These are phyloP conservation scores for Zoanthus solanderi DNA, from an alignment of 92 coral and sea anemone genomes.

Conservation along the genomic window DNA sequence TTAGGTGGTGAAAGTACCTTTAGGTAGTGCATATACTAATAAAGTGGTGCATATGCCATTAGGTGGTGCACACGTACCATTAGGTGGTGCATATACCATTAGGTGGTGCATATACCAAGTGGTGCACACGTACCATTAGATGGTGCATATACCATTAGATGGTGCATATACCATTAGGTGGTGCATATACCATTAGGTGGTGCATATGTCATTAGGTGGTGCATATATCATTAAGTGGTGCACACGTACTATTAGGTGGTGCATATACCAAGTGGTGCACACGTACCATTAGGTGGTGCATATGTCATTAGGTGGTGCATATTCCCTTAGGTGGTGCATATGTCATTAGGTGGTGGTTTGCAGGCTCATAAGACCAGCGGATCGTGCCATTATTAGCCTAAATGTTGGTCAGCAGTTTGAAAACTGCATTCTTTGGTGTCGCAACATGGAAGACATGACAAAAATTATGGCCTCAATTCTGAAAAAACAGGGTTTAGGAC, in stretches of 20 bases:
- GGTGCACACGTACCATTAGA: neutral
- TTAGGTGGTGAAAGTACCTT: neutral
- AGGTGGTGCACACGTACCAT: too few species aligned
- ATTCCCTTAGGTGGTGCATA: neutral
- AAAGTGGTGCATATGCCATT: neutral
- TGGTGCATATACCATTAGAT: too few species aligned
- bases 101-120: too few species aligned
- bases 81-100: too few species aligned
- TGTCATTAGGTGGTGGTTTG: neutral
- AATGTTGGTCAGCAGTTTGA: neutral
- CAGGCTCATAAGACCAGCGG: constrained; percentile 9
- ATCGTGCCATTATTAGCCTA: neutral
- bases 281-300: too few species aligned
- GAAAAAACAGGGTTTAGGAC: constrained; percentile 1
- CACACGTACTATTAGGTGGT: neutral
- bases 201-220: too few species aligned
- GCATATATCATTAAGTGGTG: neutral
- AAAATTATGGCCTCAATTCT: neutral
- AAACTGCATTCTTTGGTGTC: neutral
- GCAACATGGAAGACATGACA: neutral
- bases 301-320: neutral
- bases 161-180: too few species aligned
- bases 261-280: neutral
- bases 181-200: too few species aligned
- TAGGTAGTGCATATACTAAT: neutral